A percentile compares a stretch with the other conserved stretches of the same genome.
Evolutionary conservation across 2,797 vertebrate species (phyloP).

Genomic region (Peromyscus melanophrys): DNA sequence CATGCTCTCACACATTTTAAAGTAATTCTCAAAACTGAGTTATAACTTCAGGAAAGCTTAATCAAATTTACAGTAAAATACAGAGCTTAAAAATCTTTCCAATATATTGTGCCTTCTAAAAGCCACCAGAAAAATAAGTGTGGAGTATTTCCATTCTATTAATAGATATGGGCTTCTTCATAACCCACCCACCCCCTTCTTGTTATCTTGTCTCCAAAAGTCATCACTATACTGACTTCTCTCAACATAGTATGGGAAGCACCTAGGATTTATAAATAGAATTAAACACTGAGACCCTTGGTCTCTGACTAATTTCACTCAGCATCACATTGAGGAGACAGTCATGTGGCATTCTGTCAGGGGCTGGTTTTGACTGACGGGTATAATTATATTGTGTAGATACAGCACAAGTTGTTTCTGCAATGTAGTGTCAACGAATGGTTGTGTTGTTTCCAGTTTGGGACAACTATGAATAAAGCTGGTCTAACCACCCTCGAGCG

Average conservation of each 20-base stretch:
- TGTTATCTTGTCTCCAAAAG: not conserved
- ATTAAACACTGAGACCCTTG: not conserved
- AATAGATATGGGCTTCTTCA: not conserved
- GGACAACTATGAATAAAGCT: not conserved
- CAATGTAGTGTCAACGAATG: not conserved
- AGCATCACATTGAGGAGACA: not conserved
- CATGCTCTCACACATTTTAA: not conserved
- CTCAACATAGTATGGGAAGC: not conserved
- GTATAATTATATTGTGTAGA: not conserved
- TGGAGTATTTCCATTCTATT: not conserved
- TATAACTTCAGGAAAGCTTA: not conserved
- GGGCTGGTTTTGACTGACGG: not conserved
- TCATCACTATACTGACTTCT: not conserved
- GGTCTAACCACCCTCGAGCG: not conserved
- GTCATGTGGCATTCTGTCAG: not conserved
- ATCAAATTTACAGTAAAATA: not conserved
- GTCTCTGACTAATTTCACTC: not conserved
- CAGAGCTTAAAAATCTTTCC: not conserved
- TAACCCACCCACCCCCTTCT: not conserved
- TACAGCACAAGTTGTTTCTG: not conserved
- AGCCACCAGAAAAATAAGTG: not conserved
- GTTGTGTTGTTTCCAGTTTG: not conserved
- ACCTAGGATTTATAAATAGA: not conserved
- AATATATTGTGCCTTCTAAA: not conserved
- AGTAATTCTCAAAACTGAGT: slow-evolving; percentile 4